These are phyloP conservation scores for Silvanus unidentatus DNA, from an alignment of 2,888 invertebrate species.

Conservation along the genomic window DNA sequence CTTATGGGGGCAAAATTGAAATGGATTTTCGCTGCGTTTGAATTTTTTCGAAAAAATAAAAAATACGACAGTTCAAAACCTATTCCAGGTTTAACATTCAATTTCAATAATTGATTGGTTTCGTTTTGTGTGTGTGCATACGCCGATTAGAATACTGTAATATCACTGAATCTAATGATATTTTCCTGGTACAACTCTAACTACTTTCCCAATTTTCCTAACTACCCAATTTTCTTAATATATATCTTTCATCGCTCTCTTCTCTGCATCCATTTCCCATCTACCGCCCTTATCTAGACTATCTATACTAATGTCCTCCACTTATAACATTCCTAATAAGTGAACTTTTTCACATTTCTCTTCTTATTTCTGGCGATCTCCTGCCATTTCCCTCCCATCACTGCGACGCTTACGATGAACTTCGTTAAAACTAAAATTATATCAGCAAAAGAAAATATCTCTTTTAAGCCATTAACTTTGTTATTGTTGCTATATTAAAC, in stretches of 20 bases:
- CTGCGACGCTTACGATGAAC: conserved; percentile 34
- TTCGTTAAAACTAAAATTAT: conserved; percentile 39
- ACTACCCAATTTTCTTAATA: conserved; percentile 44
- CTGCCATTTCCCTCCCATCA: conserved; percentile 22
- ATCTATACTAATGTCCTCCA: conserved; percentile 36
- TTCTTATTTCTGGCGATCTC: conserved; percentile 15
- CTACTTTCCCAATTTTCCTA: conserved; percentile 43
- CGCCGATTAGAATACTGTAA: too few relatives aligned
- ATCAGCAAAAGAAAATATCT: conserved; percentile 6
- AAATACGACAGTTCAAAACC: too few relatives aligned
- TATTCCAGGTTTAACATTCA: too few relatives aligned
- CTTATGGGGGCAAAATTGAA: too few relatives aligned
- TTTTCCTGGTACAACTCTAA: conserved; percentile 28
- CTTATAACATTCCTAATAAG: conserved; percentile 43
- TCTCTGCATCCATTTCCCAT: conserved; percentile 13
- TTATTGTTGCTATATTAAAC: too few relatives aligned
- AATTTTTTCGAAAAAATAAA: too few relatives aligned
- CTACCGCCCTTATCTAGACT: conserved; percentile 22
- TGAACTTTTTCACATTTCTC: conserved; percentile 43
- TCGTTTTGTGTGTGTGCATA: too few relatives aligned
- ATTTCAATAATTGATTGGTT: too few relatives aligned
- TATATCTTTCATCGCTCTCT: conserved; percentile 30
- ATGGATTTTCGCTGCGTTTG: too few relatives aligned
- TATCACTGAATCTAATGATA: too few relatives aligned
- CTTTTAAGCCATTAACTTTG: neutral